These are phyloP conservation scores for Cataglyphis albicans DNA, from an alignment of 2,888 invertebrate genomes.

Conservation along the genomic window DNA sequence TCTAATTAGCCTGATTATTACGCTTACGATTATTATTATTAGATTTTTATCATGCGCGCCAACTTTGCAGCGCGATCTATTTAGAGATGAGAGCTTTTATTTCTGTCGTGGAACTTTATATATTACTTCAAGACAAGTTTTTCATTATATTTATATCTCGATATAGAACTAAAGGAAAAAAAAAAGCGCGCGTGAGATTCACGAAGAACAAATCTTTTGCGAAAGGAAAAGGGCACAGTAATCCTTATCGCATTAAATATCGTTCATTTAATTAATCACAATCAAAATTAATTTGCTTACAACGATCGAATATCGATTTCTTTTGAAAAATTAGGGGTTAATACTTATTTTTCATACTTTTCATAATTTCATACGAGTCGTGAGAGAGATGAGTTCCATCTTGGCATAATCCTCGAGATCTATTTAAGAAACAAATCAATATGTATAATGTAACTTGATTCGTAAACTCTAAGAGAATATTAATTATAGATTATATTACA, in stretches of 20 bases:
- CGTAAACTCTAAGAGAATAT: not conserved
- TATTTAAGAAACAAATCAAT: not conserved
- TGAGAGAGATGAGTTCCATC: not conserved
- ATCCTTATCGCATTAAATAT: not conserved
- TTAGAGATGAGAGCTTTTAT: conserved; percentile 26
- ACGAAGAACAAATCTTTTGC: not conserved
- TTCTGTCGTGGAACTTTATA: conserved; percentile 22
- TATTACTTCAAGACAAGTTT: conserved; percentile 26
- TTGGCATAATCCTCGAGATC: not conserved
- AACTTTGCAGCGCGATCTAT: conserved; percentile 4
- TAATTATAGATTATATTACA: not conserved
- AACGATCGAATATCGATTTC: not conserved
- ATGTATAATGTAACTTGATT: not conserved
- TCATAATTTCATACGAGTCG: not conserved
- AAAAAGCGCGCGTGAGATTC: conserved; percentile 2
- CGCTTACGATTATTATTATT: not conserved
- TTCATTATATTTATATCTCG: conserved; percentile 29
- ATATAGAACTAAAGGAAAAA: conserved; percentile 4
- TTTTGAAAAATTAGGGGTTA: conserved; percentile 1
- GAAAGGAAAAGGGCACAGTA: not conserved
- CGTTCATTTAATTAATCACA: not conserved
- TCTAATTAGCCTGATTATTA: conserved; percentile 10
- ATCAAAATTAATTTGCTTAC: not conserved
- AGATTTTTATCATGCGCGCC: conserved; percentile 4
- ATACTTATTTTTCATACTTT: conserved; percentile 12